Evolutionary conservation across 64 coral and sea anemone species (phyloP).

Genomic region (Porites australiensis): DNA sequence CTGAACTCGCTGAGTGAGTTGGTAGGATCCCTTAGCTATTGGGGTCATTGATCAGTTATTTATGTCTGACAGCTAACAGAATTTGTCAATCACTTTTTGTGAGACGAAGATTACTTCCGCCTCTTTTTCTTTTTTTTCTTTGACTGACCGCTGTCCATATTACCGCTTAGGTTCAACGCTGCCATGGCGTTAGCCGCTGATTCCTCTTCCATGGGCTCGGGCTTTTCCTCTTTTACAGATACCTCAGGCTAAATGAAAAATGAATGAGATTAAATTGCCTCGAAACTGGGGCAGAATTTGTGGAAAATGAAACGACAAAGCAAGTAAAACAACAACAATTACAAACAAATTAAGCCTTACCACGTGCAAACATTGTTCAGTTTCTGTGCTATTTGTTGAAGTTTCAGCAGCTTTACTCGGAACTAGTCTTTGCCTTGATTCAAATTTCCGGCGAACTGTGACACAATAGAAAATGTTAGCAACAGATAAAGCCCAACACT

Average conservation of each 20-base stretch:
- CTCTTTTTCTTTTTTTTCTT: slow-evolving; percentile 74
- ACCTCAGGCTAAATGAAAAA: slow-evolving; percentile 8
- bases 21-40: no score
- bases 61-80: no score
- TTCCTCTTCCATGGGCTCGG: slow-evolving; percentile 69
- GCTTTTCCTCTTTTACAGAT: background rate
- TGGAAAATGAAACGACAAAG: background rate
- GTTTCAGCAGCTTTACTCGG: background rate
- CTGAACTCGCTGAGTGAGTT: no score
- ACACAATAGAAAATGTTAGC: background rate
- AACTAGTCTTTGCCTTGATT: slow-evolving; percentile 77
- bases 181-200: slow-evolving; percentile 59
- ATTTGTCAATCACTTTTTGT: background rate
- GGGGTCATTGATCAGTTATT: no score
- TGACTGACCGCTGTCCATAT: slow-evolving; percentile 5
- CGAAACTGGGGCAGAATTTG: background rate
- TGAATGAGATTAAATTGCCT: background rate
- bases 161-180: slow-evolving; percentile 23
- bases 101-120: slow-evolving; percentile 21
- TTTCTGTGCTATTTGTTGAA: background rate
- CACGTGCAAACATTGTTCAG: background rate
- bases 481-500: background rate
- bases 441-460: slow-evolving; percentile 87
- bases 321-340: background rate
- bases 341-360: background rate